Base-by-base conservation (phyloP, 2,888 invertebrate genomes). In the Drosophila atripex region DNA sequence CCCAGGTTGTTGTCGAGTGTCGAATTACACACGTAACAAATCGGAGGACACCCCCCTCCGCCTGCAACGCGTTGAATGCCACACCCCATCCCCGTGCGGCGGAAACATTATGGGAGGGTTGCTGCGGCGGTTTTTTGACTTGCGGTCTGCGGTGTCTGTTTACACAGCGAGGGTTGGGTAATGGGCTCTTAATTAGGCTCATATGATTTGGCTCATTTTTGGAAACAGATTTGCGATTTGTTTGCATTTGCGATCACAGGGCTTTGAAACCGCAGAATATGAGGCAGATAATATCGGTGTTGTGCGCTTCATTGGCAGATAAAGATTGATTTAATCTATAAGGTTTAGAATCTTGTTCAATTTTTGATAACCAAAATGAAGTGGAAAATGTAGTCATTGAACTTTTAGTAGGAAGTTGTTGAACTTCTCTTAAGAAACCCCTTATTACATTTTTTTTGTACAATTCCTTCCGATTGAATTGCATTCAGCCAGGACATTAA, bases 101-200 rank as follows among this genome's bases (percentile, higher is more conserved):
- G 12, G 12, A 2, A 3, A 30, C 54, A n/a, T n/a, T 45, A 8
- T 11, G 35, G 23, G 68, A 41, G 85, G 85, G 69, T 76, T 66
- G 72, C n/a, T 76, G 59, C 21, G 21, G 45, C 18, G 63, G 18
- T 73, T 64, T 51, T 18, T 63, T 77, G 70, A 77, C 72, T 84
- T 88, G 88, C 74, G 89, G 88, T 88, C 66, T 61, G 32, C 53
- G 56, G 68, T 80, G 86, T 88, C 78, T 89, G 73, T 76, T 89
- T 88, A 84, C 76, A 38, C 50, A 14, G 68, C 18, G 45, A 30
- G 63, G 88, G 82, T 73, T 83, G 86, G 57, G 84, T 89, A 88
- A 88, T 88, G 88, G 87, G 64, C 82, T 87, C 88, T 89, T 89
- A 89, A 88, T 88, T 89, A 88, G 88, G 75, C 79, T 78, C 86